Evolutionary conservation across 1,140 invertebrate species (phyloP), one percentile per base, ranked within the genome.

Genomic region (Dolichoris vasculosae): DNA sequence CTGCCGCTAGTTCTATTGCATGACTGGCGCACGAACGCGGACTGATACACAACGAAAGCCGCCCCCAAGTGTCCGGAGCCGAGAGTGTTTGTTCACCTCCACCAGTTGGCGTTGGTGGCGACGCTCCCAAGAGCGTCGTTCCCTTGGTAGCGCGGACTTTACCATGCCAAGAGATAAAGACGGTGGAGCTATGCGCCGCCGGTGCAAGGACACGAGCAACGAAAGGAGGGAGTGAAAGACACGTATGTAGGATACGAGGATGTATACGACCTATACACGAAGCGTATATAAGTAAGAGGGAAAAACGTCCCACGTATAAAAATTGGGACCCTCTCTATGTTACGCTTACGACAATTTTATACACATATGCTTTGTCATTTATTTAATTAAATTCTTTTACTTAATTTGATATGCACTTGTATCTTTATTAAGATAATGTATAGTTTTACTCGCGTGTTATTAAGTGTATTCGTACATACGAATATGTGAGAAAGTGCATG

Each of bases 21-120:
- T 67, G 84, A 69, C 32, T 48, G 76, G 43, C 63, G 80, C 71
- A 51, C 78, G 78, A 69, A 40, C 64, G 76, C 77, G 59, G 79
- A 85, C 69, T 73, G 84, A 69, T 30, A 51, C 48, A 73, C 82
- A 59, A 4, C 43, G 30, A 43, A 40, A 30, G 55, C 77, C 9
- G 80, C 67, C 64, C 17, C n/a, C 30, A 67, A 73, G 43, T 9
- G 35, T 8, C 51, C 32, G n/a, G 23, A 23, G 32, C 2, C 51
- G 51, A 26, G 75, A 13, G 32, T 1, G 30, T 43, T 55, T 63
- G 67, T 67, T 59, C 38, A 40, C 69, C 38, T 73, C 69, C 69
- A 73, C 69, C 69, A 73, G 69, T 73, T 73, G 69, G 69, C 69
- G 69, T 73, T 73, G 38, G 38, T n/a, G 69, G 69, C 38, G 38